These are phyloP conservation scores for Stomatorhinus ivindoensis DNA, from an alignment of 2,113 vertebrate species.

Conservation along the genomic window DNA sequence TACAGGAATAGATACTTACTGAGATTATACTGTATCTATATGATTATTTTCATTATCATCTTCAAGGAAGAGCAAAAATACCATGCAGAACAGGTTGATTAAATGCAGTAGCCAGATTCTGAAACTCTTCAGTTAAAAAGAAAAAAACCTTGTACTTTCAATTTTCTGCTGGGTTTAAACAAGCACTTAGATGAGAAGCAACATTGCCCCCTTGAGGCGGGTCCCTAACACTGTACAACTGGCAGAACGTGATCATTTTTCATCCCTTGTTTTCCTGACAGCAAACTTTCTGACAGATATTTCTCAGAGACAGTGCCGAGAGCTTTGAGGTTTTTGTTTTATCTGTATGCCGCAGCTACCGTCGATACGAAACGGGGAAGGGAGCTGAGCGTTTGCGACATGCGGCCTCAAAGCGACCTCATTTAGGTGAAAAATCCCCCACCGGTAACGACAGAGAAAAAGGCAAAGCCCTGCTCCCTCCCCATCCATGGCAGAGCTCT, in stretches of 20 bases:
- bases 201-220: conserved; percentile 34
- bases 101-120: not conserved
- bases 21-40: not conserved
- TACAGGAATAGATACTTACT: not conserved
- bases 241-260: not conserved
- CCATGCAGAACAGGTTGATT: not conserved
- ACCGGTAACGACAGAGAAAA: not conserved
- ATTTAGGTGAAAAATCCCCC: not conserved
- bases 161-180: not conserved
- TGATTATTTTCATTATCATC: not conserved
- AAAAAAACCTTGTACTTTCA: not conserved
- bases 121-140: not conserved
- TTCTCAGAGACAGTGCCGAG: not conserved
- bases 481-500: not conserved
- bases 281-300: not conserved
- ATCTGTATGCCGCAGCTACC: not conserved
- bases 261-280: no score
- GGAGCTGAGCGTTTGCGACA: not conserved
- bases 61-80: not conserved
- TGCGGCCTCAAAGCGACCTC: not conserved
- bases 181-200: conserved; percentile 11
- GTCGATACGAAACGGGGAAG: not conserved
- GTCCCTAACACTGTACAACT: not conserved
- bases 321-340: not conserved
- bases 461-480: not conserved